Base-by-base conservation (phyloP, 2,797 vertebrate species). In the Cygnus olor region DNA sequence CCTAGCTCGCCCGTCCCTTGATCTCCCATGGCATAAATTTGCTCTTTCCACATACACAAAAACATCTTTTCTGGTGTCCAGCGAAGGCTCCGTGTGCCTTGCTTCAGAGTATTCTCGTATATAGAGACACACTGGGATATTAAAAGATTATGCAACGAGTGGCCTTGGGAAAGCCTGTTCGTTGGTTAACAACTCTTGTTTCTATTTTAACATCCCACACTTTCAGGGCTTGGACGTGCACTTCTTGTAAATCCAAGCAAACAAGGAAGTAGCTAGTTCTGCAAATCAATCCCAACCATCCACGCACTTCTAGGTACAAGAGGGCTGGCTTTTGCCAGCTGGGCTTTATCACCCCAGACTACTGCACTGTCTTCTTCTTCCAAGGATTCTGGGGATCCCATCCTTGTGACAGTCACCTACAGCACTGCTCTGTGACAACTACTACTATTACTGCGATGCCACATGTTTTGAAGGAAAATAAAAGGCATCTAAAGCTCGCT, bases 211-310 rank as follows among this genome's bases (percentile, higher is more conserved):
- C 45, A 66, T 40, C 69, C 32, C 22, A 74, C 44, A 71, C 22
- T 83, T 25, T 69, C 34, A 10, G 56, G 51, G 25, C 34, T 89
- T 51, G 45, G 83, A 42, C 36, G 76, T 7, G 54, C 2, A 57
- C 8, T 83, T 86, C 72, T 78, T 7, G 1, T 42, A 68, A 81
- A 84, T 51, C 25, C 64, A 89, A 80, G 88, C 11, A 92, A 92
- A 84, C 21, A 89, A 88, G 74, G 68, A 93, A 93, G 81, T 44
- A 92, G 56, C 22, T 77, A 54, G 36, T 70, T 60, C 74, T 87
- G 84, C 60, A 85, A 71, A 94, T 47, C 47, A 56, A 32, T 42
- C 34, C 87, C 71, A 82, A 85, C 70, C 53, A 74, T 57, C 42
- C 72, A 40, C 76, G 38, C 30, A 49, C 25, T 85, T 85, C 61